These are phyloP conservation scores for Hippoglossus stenolepis DNA, from an alignment of 2,113 vertebrate genomes.

Conservation along the genomic window DNA sequence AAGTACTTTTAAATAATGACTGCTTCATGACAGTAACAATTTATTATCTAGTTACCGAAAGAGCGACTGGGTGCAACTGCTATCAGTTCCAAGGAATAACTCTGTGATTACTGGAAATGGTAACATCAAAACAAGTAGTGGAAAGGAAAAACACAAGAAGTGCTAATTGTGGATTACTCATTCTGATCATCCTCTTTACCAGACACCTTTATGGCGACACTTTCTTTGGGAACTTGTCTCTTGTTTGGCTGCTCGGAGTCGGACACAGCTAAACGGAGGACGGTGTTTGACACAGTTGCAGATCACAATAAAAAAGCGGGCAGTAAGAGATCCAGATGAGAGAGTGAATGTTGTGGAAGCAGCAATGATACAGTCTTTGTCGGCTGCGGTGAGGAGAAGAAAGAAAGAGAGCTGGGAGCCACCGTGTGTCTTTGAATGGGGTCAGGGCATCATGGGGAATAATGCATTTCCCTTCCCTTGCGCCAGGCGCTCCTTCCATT, in stretches of 20 bases:
- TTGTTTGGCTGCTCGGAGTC: conserved; percentile 21
- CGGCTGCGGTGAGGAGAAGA: conserved; percentile 49
- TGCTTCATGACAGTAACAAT: conserved; percentile 30
- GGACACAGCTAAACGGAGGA: conserved; percentile 41
- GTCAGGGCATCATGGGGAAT: conserved; percentile 79
- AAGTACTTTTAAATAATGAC: background rate
- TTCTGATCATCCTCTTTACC: conserved; percentile 34
- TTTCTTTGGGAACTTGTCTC: conserved; percentile 17
- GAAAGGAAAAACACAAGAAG: conserved; percentile 14
- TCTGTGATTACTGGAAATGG: conserved; percentile 16
- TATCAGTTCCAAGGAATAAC: conserved; percentile 24
- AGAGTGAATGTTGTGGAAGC: conserved; percentile 51
- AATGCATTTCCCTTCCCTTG: conserved; percentile 79
- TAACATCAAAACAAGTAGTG: background rate
- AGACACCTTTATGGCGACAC: conserved; percentile 37
- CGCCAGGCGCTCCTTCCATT: conserved; percentile 82
- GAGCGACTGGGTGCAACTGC: conserved; percentile 11
- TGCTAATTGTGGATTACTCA: conserved; percentile 60
- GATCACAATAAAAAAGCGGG: conserved; percentile 50
- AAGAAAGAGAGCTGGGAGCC: conserved; percentile 65
- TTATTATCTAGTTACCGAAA: conserved; percentile 42
- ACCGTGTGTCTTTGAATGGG: conserved; percentile 81
- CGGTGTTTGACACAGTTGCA: conserved; percentile 44
- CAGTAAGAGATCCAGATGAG: conserved; percentile 49
- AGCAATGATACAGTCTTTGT: conserved; percentile 56